Conservation (phyloP, 2,888 invertebrate species). For the Dione vanillae region DNA sequence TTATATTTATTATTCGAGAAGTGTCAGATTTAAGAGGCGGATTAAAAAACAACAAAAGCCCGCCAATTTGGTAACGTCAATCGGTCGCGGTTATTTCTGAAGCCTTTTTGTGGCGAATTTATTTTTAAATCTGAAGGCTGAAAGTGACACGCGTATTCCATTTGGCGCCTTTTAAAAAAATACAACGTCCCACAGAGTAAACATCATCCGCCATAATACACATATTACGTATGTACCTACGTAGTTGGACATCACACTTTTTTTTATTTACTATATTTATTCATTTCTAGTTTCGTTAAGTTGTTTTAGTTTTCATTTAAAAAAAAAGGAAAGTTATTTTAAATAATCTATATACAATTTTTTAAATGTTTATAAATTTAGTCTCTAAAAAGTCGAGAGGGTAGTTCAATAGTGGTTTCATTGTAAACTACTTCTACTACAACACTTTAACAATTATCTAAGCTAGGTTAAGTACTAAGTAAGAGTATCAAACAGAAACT, state of each 20-base stretch:
- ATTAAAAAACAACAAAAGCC: slow-evolving; percentile 15
- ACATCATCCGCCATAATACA: background rate
- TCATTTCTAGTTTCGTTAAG: background rate
- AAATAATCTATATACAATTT: background rate
- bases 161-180: slow-evolving; percentile 22
- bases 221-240: background rate
- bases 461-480: background rate
- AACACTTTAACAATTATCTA: background rate
- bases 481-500: background rate
- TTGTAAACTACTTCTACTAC: no score
- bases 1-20: background rate
- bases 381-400: no score
- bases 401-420: no score
- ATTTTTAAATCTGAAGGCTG: slow-evolving; percentile 34
- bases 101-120: slow-evolving; percentile 23
- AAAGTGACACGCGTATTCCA: slow-evolving; percentile 39
- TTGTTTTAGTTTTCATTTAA: background rate
- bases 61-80: slow-evolving; percentile 15
- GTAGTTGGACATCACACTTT: background rate
- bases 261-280: background rate
- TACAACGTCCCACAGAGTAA: slow-evolving; percentile 11
- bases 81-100: slow-evolving; percentile 16
- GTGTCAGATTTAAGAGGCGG: slow-evolving; percentile 6
- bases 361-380: no score
- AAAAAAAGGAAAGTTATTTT: no score